These are phyloP conservation scores for Enteromius unitaeniatus DNA, from an alignment of 2,797 vertebrate species.

Conservation along the genomic window DNA sequence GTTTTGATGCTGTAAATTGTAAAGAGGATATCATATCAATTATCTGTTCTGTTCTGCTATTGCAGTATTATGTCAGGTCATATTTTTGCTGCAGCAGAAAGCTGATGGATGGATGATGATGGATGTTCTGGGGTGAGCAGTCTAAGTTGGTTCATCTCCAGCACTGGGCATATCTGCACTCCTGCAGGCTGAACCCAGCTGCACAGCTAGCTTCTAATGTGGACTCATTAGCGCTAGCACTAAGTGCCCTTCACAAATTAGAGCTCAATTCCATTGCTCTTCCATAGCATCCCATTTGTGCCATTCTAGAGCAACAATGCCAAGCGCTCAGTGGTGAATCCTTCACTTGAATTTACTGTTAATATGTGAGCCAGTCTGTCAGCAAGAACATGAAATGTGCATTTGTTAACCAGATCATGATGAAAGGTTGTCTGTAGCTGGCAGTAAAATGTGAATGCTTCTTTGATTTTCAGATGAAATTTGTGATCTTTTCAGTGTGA, in stretches of 20 bases:
- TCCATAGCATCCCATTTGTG: slow-evolving; percentile 37
- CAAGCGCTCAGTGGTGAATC: slow-evolving; percentile 58
- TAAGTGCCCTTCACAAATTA: slow-evolving; percentile 76
- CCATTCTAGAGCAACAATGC: slow-evolving; percentile 60
- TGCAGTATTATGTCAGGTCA: background rate
- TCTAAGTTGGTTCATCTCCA: slow-evolving; percentile 57
- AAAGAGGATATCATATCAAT: background rate
- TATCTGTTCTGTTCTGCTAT: background rate
- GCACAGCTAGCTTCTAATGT: slow-evolving; percentile 73
- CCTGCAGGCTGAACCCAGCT: slow-evolving; percentile 77
- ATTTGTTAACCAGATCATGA: slow-evolving; percentile 55
- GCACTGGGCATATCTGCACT: slow-evolving; percentile 72
- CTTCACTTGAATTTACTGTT: slow-evolving; percentile 33
- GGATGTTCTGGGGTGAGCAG: slow-evolving; percentile 59
- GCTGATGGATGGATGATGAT: slow-evolving; percentile 63
- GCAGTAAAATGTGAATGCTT: slow-evolving; percentile 21
- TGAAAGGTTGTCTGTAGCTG: slow-evolving; percentile 50
- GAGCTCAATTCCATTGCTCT: slow-evolving; percentile 57
- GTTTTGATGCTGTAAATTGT: background rate
- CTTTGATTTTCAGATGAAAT: slow-evolving; percentile 58
- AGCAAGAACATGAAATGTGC: slow-evolving; percentile 46
- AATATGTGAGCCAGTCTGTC: slow-evolving; percentile 47
- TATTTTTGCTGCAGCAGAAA: background rate
- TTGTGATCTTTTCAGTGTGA: slow-evolving; percentile 30
- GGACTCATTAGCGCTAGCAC: slow-evolving; percentile 74